phyloP scores from a whole-genome alignment of 2,797 vertebrate genomes.

The Acipenser ruthenus region DNA sequence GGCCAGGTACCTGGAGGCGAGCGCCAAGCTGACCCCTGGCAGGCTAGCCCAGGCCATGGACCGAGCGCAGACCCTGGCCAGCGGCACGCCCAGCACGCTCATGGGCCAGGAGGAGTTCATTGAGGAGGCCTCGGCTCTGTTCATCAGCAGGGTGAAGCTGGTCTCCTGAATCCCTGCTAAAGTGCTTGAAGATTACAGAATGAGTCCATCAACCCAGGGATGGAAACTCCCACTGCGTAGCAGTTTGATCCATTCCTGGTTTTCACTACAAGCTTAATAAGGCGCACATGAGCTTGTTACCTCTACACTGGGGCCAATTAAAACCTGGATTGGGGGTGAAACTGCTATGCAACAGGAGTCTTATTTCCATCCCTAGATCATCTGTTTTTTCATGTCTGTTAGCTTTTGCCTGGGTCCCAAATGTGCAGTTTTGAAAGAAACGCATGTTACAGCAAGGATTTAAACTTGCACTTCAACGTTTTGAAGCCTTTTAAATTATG shows the following conservation, averaged over 20 bases:
- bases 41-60: constrained; percentile 74
- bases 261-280: no score
- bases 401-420: no score
- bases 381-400: no score
- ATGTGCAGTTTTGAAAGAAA: no score
- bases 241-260: neutral
- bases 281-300: no score
- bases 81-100: constrained; percentile 41
- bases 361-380: no score
- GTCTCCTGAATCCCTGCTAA: constrained; percentile 43
- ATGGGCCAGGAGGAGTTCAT: constrained; percentile 87
- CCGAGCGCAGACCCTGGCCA: constrained; percentile 37
- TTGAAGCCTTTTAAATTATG: no score
- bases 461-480: no score
- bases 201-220: neutral
- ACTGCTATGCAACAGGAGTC: no score
- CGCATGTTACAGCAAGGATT: no score
- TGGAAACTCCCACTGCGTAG: neutral
- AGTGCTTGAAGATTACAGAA: neutral
- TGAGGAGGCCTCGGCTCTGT: constrained; percentile 72
- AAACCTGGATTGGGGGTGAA: constrained; percentile 54
- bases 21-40: constrained; percentile 77
- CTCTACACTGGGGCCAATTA: constrained; percentile 19
- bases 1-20: constrained; percentile 73
- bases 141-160: constrained; percentile 76